These are phyloP conservation scores for Poecilia picta DNA, from an alignment of 2,797 vertebrate species.

Conservation along the genomic window DNA sequence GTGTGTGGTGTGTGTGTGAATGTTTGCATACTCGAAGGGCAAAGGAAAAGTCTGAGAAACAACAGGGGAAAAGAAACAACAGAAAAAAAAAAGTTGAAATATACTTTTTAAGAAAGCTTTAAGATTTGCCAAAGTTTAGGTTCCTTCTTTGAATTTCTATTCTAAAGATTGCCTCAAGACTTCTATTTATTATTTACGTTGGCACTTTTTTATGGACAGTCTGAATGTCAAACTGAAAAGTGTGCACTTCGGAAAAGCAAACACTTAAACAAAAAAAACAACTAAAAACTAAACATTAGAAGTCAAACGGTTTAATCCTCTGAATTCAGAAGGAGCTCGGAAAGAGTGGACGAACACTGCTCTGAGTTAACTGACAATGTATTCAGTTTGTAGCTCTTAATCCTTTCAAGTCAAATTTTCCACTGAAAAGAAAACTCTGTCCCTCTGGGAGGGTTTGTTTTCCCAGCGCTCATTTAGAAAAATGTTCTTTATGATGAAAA, in stretches of 20 bases:
- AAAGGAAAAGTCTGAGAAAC: slow-evolving; percentile 24
- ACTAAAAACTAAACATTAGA: slow-evolving; percentile 45
- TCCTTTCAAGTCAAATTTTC: slow-evolving; percentile 39
- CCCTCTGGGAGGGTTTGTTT: slow-evolving; percentile 14
- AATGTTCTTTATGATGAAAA: slow-evolving; percentile 45
- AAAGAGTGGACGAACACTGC: slow-evolving; percentile 10
- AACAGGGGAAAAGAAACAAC: background rate
- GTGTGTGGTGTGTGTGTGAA: slow-evolving; percentile 1
- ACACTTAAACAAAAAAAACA: slow-evolving; percentile 23
- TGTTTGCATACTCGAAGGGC: slow-evolving; percentile 23
- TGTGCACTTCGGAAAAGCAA: slow-evolving; percentile 37
- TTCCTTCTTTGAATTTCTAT: slow-evolving; percentile 27
- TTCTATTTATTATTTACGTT: slow-evolving; percentile 64
- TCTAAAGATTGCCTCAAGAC: slow-evolving; percentile 47
- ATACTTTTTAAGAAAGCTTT: slow-evolving; percentile 47
- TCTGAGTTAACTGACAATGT: slow-evolving; percentile 37
- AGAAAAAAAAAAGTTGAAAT: slow-evolving; percentile 16
- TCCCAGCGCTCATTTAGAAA: slow-evolving; percentile 44
- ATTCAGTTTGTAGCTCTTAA: slow-evolving; percentile 52
- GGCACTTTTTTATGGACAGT: slow-evolving; percentile 48
- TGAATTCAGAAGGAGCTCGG: slow-evolving; percentile 39
- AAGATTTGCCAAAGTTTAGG: slow-evolving; percentile 35
- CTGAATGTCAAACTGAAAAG: slow-evolving; percentile 56
- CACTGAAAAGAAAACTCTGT: slow-evolving; percentile 25
- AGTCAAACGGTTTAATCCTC: slow-evolving; percentile 48